Evolutionary conservation across 2,888 invertebrate genomes (phyloP).

Genomic region (Lasioglossum vierecki): DNA sequence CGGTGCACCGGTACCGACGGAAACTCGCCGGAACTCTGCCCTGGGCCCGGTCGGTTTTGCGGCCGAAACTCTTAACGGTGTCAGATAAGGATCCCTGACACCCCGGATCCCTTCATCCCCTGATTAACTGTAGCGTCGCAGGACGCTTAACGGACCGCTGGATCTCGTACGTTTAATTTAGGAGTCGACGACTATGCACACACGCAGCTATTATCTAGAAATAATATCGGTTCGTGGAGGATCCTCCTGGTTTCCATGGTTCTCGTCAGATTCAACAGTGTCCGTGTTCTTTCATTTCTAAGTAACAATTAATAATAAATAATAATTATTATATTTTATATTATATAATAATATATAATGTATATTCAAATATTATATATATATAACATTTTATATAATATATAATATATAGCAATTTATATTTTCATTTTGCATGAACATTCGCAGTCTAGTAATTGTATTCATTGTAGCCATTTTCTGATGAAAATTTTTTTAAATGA

Average conservation of each 20-base stretch:
- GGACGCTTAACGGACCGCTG: conserved; percentile 8
- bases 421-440: too few species aligned
- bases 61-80: conserved; percentile 43
- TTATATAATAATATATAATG: too few species aligned
- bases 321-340: too few species aligned
- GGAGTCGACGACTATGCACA: conserved; percentile 8
- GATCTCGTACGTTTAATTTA: conserved; percentile 35
- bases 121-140: conserved; percentile 42
- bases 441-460: too few species aligned
- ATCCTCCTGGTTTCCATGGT: not conserved
- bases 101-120: conserved; percentile 43
- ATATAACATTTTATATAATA: too few species aligned
- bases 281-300: too few species aligned
- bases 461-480: too few species aligned
- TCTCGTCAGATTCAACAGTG: not conserved
- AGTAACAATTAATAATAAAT: too few species aligned
- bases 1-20: conserved; percentile 31
- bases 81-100: conserved; percentile 58
- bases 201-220: conserved; percentile 33
- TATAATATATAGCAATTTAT: too few species aligned
- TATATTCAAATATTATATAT: too few species aligned
- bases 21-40: conserved; percentile 5
- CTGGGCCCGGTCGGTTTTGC: not conserved
- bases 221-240: conserved; percentile 48
- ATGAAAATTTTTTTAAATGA: too few species aligned